Evolutionary conservation across 2,797 vertebrate genomes (phyloP).

Genomic region (Eospalax fontanierii): DNA sequence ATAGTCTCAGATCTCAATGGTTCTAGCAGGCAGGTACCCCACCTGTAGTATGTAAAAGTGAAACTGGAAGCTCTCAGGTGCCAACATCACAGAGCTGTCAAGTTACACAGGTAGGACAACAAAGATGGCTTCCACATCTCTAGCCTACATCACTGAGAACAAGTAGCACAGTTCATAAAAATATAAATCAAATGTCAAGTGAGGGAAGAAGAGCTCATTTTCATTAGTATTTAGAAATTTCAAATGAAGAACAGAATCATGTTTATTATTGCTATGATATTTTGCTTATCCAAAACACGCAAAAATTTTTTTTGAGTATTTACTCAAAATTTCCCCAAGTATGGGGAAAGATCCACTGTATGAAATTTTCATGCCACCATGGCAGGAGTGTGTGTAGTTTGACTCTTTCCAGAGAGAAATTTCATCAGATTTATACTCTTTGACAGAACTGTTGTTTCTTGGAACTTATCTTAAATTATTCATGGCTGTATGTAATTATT

Average conservation of each 20-base stretch:
- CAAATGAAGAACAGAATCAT: background rate
- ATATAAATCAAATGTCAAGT: background rate
- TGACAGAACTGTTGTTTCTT: conserved; percentile 34
- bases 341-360: background rate
- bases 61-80: background rate
- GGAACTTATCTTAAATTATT: background rate
- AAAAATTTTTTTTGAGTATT: background rate
- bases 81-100: background rate
- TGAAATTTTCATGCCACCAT: background rate
- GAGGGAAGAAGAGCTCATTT: background rate
- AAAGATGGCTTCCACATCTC: background rate
- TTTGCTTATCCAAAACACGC: background rate
- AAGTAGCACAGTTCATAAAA: background rate
- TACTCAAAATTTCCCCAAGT: too few species aligned
- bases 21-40: background rate
- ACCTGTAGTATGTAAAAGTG: background rate
- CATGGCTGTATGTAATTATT: background rate
- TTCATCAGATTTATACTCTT: background rate
- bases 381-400: background rate
- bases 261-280: background rate
- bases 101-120: background rate
- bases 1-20: background rate
- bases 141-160: background rate
- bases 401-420: background rate
- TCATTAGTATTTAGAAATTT: background rate